Conservation (phyloP, 2,888 invertebrate species). For the Romanomermis culicivorax region DNA sequence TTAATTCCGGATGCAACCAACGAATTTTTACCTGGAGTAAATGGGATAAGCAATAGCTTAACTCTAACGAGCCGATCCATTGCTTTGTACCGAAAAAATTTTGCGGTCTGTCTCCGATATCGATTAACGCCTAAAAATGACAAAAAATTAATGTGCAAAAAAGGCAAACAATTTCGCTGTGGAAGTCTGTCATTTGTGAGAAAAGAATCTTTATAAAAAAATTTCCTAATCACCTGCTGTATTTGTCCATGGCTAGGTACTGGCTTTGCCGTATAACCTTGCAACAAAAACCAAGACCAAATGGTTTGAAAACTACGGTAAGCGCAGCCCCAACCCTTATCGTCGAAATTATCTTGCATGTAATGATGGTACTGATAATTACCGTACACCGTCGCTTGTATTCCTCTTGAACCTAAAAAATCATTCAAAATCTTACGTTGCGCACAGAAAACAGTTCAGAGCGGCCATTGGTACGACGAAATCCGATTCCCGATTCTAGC, state of each 20-base stretch:
- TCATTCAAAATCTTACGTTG: no score
- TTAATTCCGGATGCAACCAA: background rate
- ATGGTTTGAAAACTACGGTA: slow-evolving; percentile 90
- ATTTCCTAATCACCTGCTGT: slow-evolving; percentile 43
- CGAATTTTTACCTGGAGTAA: slow-evolving; percentile 37
- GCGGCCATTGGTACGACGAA: no score
- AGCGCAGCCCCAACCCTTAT: slow-evolving; percentile 98
- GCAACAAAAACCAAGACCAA: slow-evolving; percentile 75
- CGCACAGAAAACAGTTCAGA: no score
- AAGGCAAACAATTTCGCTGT: background rate
- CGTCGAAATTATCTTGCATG: slow-evolving; percentile 76
- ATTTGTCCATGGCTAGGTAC: slow-evolving; percentile 65
- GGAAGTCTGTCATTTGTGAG: no score
- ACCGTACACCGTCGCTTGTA: slow-evolving; percentile 42
- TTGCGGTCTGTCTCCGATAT: slow-evolving; percentile 71
- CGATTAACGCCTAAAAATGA: slow-evolving; percentile 53
- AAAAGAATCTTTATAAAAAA: no score
- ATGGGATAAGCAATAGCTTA: slow-evolving; percentile 67
- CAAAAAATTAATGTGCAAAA: background rate
- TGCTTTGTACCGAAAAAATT: slow-evolving; percentile 68
- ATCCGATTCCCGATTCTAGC: no score
- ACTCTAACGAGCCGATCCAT: slow-evolving; percentile 97
- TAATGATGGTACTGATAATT: slow-evolving; percentile 86
- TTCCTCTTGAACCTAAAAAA: no score
- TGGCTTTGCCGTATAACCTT: slow-evolving; percentile 53